phyloP scores from a whole-genome alignment of 2,888 invertebrate genomes.

The Cerastis rubricosa region DNA sequence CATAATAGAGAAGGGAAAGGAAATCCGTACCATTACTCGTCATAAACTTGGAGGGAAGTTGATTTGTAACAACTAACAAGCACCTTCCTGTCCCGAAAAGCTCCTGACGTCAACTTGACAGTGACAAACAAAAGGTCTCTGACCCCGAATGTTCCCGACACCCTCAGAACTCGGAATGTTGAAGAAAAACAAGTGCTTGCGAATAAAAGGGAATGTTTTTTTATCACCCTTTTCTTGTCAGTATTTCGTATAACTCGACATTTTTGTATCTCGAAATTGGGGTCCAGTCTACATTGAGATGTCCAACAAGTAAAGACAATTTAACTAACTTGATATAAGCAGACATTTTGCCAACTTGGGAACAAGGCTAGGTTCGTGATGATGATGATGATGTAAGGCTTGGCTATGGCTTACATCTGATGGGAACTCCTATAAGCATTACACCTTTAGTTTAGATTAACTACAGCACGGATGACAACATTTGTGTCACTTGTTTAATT shows the following conservation, averaged over 20 bases:
- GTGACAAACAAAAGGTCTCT: constrained; percentile 37
- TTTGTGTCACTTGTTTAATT: too few species aligned
- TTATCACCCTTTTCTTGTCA: constrained; percentile 47
- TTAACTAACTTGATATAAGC: constrained; percentile 16
- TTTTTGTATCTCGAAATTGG: constrained; percentile 54
- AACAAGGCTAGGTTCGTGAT: neutral
- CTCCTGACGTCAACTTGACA: constrained; percentile 36
- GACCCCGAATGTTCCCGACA: constrained; percentile 25
- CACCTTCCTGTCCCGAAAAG: constrained; percentile 46
- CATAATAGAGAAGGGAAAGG: neutral
- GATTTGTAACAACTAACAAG: constrained; percentile 51
- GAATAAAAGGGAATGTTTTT: constrained; percentile 39
- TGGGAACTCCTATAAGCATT: neutral
- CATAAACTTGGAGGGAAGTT: constrained; percentile 37
- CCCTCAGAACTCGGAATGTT: constrained; percentile 11
- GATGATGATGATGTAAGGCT: neutral
- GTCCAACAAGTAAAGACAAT: constrained; percentile 55
- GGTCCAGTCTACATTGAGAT: constrained; percentile 24
- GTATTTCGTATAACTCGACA: constrained; percentile 57
- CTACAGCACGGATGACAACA: too few species aligned
- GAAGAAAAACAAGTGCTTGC: constrained; percentile 35
- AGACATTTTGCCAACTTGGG: neutral
- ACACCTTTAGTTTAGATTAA: too few species aligned
- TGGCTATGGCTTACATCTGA: neutral
- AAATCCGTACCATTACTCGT: constrained; percentile 25